These are phyloP conservation scores for Tauraco erythrolophus DNA, from an alignment of 2,113 vertebrate genomes.

Conservation along the genomic window DNA sequence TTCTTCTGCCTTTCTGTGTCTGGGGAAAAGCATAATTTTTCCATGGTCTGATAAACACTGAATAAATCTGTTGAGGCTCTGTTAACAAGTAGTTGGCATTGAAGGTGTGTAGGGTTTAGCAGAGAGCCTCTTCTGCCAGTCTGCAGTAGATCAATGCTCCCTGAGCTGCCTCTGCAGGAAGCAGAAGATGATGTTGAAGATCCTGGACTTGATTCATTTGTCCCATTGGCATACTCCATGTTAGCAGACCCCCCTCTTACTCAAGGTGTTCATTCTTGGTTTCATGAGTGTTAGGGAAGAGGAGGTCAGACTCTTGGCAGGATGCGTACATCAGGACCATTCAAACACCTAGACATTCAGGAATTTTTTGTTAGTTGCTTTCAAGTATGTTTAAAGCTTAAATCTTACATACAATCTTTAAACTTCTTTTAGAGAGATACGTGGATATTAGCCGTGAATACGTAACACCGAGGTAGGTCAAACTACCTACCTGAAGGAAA, in stretches of 20 bases:
- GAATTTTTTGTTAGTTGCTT: not conserved
- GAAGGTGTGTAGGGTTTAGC: not conserved
- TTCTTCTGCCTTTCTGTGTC: not conserved
- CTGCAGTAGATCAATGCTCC: not conserved
- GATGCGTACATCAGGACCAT: not conserved
- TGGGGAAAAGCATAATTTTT: not conserved
- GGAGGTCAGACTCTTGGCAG: not conserved
- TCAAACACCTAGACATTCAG: not conserved
- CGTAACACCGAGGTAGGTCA: not conserved
- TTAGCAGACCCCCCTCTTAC: not conserved
- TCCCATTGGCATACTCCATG: not conserved
- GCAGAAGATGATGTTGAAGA: not conserved
- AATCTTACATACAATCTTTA: not conserved
- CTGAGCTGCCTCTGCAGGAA: not conserved
- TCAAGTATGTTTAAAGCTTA: not conserved
- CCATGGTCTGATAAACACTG: not conserved
- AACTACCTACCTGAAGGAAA: not conserved
- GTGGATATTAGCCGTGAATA: not conserved
- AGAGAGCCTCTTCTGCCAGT: not conserved
- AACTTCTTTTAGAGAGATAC: not conserved
- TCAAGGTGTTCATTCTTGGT: not conserved
- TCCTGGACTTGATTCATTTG: not conserved
- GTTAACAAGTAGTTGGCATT: not conserved
- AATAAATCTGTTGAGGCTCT: not conserved
- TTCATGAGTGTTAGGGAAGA: not conserved